phyloP scores from a whole-genome alignment of 2,888 invertebrate species.

The Serrognathus titanus region DNA sequence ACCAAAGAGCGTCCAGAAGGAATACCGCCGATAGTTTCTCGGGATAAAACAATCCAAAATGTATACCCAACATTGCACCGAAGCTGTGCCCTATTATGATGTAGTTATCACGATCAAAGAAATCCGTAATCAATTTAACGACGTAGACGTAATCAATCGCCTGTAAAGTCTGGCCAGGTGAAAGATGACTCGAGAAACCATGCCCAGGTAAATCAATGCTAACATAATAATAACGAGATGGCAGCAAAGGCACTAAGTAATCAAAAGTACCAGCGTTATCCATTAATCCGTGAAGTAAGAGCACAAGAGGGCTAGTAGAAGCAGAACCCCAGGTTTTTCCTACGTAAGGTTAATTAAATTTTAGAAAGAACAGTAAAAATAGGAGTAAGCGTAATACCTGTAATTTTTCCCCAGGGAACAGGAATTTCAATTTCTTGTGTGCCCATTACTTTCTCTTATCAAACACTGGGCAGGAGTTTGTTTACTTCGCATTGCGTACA shows the following conservation, averaged over 20 bases:
- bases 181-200: conserved; percentile 52
- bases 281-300: conserved; percentile 54
- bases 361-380: too few relatives aligned
- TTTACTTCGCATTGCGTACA: too few relatives aligned
- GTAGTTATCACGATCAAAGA: conserved; percentile 15
- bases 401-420: conserved; percentile 13
- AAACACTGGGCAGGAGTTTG: too few relatives aligned
- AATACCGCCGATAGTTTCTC: conserved; percentile 40
- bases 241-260: conserved; percentile 49
- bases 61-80: conserved; percentile 46
- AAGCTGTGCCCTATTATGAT: conserved; percentile 42
- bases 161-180: conserved; percentile 29
- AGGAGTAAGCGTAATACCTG: conserved; percentile 1
- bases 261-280: conserved; percentile 56
- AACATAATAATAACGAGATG: conserved; percentile 41
- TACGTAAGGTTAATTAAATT: conserved; percentile 31
- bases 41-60: conserved; percentile 38
- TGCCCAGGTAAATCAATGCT: conserved; percentile 54
- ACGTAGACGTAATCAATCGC: conserved; percentile 16
- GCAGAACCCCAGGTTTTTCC: conserved; percentile 58
- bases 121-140: conserved; percentile 9
- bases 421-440: conserved; percentile 17
- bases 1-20: conserved; percentile 39
- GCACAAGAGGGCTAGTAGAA: conserved; percentile 48
- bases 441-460: background rate